Evolutionary conservation across 1,140 invertebrate genomes (phyloP), one percentile per base, ranked within the genome.

Genomic region (Drosophila bipectinata): DNA sequence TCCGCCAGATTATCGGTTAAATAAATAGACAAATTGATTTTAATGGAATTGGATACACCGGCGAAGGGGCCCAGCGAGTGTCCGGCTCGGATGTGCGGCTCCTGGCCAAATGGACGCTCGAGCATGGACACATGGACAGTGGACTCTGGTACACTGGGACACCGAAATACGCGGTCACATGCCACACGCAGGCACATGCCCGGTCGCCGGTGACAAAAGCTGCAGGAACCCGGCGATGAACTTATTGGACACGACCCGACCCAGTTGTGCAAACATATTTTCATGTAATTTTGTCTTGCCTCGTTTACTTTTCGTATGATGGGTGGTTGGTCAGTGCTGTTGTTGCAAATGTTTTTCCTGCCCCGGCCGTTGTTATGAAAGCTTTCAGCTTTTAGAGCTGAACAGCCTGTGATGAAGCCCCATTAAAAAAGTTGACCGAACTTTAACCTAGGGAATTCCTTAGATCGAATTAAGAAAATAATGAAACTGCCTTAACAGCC

Each of bases 11-110:
- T 87, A 87, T 87, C 83, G 79, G 83, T 77, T 83, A 87, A 88
- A 88, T 87, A 87, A 87, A 87, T 88, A 87, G 83, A 87, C 83
- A 88, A 87, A 87, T 88, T 87, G 83, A 88, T 83, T 87, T 87
- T 83, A 87, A 88, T 87, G 83, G 83, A 88, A 88, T 87, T 87
- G 83, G 79, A 87, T 79, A 88, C 62, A 76, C 56, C 21, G 52
- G 66, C 49, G 48, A 62, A 72, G 59, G 14, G 69, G 32, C 28
- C 48, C 48, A 48, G 48, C 45, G 44, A 69, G 53, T 41, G 60
- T 15, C 28, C 53, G 72, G 53, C 48, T 75, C 39, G 53, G 60
- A 74, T 53, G 72, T 75, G 58, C 58, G 47, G 52, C 32, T 52
- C 66, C 41, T 32, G 66, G 45, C n/a, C 62, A 66, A 28, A 41